Evolutionary conservation across 2,888 invertebrate species (phyloP), one percentile per base, ranked within the genome.

Genomic region (Euproctis similis): DNA sequence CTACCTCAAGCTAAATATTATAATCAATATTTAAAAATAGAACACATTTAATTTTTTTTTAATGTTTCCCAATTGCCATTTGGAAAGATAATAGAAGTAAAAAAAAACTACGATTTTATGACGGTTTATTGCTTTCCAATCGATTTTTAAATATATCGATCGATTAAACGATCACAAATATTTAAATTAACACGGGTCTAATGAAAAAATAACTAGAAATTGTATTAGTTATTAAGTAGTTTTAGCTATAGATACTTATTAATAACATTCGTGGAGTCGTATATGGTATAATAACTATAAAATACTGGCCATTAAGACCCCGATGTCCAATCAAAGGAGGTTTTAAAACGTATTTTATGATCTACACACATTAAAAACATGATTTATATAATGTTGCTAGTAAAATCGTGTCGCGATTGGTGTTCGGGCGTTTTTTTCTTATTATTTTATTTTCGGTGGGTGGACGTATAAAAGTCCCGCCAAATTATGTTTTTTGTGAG

Each of bases 381-480:
- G 56, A 50, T 58, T 65, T 67, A 62, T 74, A 74, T 76, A 75
- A 78, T 71, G 66, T 61, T 62, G 66, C 75, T 69, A 72, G 74
- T 75, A 76, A 70, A 78, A 82, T 81, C 70, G 71, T 48, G 47
- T 56, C 58, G 51, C 63, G 62, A 63, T 66, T 62, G 57, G 63
- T 45, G 58, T 53, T 57, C 54, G 60, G 58, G 62, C 63, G 37
- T 30, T 18, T n/a, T n/a, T n/a, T n/a, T n/a, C n/a, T n/a, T n/a
- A n/a, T n/a, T n/a, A n/a, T n/a, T n/a, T 10, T 5, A 12, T n/a
- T 14, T 36, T 21, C 27, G 48, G 52, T 44, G 42, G 48, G 36
- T 34, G 33, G 25, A 36, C 31, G 52, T 22, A 46, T 48, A 36
- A 38, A 24, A 13, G 24, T 17, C 24, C 18, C 24, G 19, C 28